Evolutionary conservation across 2,888 invertebrate genomes (phyloP).

Genomic region (Agonopterix subpropinquella): DNA sequence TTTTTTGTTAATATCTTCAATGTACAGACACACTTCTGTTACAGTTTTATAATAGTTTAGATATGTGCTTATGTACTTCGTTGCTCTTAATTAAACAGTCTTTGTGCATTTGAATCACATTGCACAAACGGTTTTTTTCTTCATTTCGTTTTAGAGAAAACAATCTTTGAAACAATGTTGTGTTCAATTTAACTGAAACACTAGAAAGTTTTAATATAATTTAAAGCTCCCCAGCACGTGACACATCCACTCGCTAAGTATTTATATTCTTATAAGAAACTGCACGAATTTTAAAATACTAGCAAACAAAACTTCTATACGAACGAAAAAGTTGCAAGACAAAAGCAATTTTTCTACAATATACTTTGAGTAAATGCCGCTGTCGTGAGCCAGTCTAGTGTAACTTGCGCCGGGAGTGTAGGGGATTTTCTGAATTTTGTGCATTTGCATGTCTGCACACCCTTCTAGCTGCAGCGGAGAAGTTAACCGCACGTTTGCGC

Average conservation of each 20-base stretch:
- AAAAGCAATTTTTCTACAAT: constrained; percentile 28
- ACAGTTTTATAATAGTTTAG: no score
- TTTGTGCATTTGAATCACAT: no score
- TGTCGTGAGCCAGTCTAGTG: constrained; percentile 11
- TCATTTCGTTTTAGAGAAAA: no score
- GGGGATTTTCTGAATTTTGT: constrained; percentile 17
- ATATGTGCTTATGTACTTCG: no score
- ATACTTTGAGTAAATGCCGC: constrained; percentile 21
- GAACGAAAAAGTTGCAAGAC: constrained; percentile 14
- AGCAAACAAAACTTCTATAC: constrained; percentile 20
- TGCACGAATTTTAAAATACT: constrained; percentile 10
- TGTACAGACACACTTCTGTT: no score
- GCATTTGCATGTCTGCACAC: constrained; percentile 18
- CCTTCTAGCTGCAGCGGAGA: constrained; percentile 7
- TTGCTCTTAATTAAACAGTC: no score
- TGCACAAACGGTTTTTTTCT: no score
- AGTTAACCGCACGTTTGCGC: constrained; percentile 11
- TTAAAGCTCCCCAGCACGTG: not conserved
- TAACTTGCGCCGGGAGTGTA: constrained; percentile 12
- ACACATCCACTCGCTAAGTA: not conserved
- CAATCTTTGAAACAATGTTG: no score
- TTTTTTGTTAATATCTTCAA: no score
- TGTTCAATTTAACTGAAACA: no score
- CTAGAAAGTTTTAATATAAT: no score
- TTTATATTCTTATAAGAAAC: not conserved